Conservation (phyloP, 2,113 vertebrate species). For the Casuarius casuarius region DNA sequence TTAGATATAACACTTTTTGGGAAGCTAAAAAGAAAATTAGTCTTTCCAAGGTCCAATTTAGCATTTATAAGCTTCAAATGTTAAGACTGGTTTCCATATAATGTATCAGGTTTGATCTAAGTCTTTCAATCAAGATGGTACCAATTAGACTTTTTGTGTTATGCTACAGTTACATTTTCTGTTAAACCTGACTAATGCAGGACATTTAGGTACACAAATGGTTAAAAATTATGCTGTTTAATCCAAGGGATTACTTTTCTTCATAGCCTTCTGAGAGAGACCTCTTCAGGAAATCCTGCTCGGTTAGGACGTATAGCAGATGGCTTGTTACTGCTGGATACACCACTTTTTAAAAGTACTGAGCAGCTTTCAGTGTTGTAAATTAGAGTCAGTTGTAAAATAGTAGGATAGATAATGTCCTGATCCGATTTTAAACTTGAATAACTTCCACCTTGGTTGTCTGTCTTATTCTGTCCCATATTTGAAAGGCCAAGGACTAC, state of each 20-base stretch:
- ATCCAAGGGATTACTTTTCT: conserved; percentile 71
- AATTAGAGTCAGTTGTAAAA: conserved; percentile 8
- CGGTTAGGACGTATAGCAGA: conserved; percentile 4
- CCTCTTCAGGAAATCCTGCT: conserved; percentile 56
- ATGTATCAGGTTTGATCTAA: neutral
- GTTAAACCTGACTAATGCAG: neutral
- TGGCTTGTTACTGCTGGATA: conserved; percentile 23
- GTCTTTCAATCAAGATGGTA: neutral
- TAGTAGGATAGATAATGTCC: neutral
- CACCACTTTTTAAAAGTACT: neutral
- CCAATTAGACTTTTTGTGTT: neutral
- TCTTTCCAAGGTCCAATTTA: neutral
- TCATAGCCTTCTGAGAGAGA: conserved; percentile 41
- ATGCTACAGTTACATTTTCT: neutral
- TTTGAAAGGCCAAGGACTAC: neutral
- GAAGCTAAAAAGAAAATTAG: neutral
- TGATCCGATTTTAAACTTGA: neutral
- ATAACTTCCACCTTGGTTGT: neutral
- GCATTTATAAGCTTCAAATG: neutral
- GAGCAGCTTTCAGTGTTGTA: neutral
- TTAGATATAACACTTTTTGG: neutral
- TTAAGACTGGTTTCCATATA: neutral
- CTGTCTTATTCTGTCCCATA: neutral
- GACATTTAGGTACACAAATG: neutral
- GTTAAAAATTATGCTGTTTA: conserved; percentile 56